These are phyloP conservation scores for Baryphthengus martii DNA, from an alignment of 2,113 vertebrate species.

Conservation along the genomic window DNA sequence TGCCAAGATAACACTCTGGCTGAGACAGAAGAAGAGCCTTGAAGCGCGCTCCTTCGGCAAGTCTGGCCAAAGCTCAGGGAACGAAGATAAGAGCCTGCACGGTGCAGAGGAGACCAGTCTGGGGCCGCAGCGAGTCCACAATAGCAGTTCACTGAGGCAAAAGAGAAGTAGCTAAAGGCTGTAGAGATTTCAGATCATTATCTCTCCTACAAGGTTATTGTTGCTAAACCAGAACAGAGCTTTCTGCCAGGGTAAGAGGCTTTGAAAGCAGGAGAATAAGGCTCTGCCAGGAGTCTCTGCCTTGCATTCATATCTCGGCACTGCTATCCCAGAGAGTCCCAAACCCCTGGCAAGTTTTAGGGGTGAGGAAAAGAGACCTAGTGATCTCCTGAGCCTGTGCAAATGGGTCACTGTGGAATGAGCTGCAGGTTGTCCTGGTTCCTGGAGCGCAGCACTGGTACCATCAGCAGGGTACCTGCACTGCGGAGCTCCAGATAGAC, in stretches of 20 bases:
- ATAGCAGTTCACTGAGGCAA: conserved; percentile 9
- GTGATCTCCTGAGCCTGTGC: not conserved
- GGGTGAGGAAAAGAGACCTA: not conserved
- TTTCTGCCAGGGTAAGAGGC: not conserved
- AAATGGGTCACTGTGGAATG: not conserved
- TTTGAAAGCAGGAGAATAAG: not conserved
- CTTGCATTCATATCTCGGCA: not conserved
- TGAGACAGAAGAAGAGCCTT: conserved; percentile 10
- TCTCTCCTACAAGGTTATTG: not conserved
- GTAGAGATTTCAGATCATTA: not conserved
- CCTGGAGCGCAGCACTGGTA: not conserved
- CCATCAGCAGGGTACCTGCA: not conserved
- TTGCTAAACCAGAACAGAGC: not conserved
- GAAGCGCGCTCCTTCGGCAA: conserved; percentile 11
- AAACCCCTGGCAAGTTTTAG: not conserved
- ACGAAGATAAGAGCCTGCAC: conserved; percentile 11
- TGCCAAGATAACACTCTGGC: not conserved
- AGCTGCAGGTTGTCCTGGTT: not conserved
- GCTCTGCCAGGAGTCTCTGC: not conserved
- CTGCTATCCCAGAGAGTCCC: not conserved
- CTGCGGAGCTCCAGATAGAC: not conserved
- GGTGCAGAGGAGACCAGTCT: not conserved
- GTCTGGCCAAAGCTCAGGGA: conserved; percentile 28
- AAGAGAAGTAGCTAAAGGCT: conserved; percentile 19
- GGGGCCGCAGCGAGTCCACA: not conserved